These are phyloP conservation scores for Tachysurus vachellii DNA, from an alignment of 2,113 vertebrate species.

Conservation along the genomic window DNA sequence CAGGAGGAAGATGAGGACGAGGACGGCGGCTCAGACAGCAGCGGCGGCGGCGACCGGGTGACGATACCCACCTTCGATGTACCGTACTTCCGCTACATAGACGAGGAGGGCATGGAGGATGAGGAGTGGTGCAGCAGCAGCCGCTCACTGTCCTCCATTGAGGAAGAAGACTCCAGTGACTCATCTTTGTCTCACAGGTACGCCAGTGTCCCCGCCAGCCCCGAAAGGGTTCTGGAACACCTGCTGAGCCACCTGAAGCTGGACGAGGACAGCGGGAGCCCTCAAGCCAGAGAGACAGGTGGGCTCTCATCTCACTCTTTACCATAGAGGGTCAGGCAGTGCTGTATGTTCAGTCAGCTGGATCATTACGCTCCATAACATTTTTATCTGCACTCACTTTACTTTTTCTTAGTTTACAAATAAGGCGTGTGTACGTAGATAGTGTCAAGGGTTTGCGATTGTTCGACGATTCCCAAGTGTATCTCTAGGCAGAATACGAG, in stretches of 20 bases:
- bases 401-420: constrained; percentile 20
- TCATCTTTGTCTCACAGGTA: constrained; percentile 94
- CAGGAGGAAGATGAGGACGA: constrained; percentile 78
- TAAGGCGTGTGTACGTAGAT: not conserved
- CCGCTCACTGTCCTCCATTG: constrained; percentile 90
- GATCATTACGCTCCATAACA: not conserved
- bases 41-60: constrained; percentile 69
- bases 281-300: constrained; percentile 87
- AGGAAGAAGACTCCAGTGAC: constrained; percentile 82
- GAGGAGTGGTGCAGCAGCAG: constrained; percentile 87
- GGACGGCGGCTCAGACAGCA: constrained; percentile 55
- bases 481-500: constrained; percentile 9
- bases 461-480: not conserved
- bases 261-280: constrained; percentile 73
- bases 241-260: constrained; percentile 86
- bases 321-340: not conserved
- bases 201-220: constrained; percentile 87
- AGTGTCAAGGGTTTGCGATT: not conserved
- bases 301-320: constrained; percentile 53
- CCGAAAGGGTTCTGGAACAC: constrained; percentile 94
- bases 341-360: not conserved
- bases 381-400: not conserved
- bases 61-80: constrained; percentile 93
- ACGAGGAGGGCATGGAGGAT: constrained; percentile 85
- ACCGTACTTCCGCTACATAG: constrained; percentile 97